Evolutionary conservation across 2,888 invertebrate genomes (phyloP).

Genomic region (Phengaris alcon): DNA sequence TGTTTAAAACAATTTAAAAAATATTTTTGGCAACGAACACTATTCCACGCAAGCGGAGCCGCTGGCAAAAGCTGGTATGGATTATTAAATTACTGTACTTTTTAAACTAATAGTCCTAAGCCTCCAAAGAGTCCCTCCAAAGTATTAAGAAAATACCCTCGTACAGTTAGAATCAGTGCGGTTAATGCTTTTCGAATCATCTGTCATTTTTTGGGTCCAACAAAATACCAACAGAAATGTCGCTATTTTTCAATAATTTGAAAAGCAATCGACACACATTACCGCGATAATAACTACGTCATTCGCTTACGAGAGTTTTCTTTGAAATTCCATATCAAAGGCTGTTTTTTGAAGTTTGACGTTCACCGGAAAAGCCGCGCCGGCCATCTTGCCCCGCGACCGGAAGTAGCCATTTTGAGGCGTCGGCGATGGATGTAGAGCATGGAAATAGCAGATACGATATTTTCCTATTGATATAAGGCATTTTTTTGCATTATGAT

Average conservation of each 20-base stretch:
- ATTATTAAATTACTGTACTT: too few relatives aligned
- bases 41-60: too few relatives aligned
- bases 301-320: slow-evolving; percentile 37
- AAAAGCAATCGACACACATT: slow-evolving; percentile 20
- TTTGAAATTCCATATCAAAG: slow-evolving; percentile 49
- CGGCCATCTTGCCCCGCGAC: slow-evolving; percentile 64
- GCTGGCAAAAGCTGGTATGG: too few relatives aligned
- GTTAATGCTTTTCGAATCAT: neutral
- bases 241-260: neutral
- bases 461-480: neutral
- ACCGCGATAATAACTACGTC: slow-evolving; percentile 25
- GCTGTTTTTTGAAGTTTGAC: slow-evolving; percentile 58
- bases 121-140: too few relatives aligned
- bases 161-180: too few relatives aligned
- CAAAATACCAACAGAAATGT: neutral
- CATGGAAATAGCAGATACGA: slow-evolving; percentile 44
- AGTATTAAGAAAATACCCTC: too few relatives aligned
- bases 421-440: slow-evolving; percentile 62
- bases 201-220: neutral
- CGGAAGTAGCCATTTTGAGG: slow-evolving; percentile 74
- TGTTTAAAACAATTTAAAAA: too few relatives aligned
- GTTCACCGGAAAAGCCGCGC: slow-evolving; percentile 59
- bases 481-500: too few relatives aligned
- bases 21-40: too few relatives aligned
- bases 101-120: too few relatives aligned